Base-by-base conservation (phyloP, 2,797 vertebrate species). In the Hippocampus kuda region DNA sequence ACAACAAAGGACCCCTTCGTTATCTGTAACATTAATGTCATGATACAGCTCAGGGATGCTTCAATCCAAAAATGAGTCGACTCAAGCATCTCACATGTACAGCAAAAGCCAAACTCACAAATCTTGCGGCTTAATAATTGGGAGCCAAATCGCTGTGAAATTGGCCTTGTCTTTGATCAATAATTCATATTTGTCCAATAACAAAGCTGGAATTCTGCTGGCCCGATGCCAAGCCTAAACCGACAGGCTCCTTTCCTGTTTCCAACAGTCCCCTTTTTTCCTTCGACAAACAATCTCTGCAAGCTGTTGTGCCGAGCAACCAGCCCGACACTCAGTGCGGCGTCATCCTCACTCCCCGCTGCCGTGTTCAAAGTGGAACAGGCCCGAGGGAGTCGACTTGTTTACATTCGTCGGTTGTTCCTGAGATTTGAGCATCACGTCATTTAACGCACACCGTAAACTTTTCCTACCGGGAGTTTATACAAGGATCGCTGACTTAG, bases 361-460 rank as follows among this genome's bases (percentile, higher is more conserved):
- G 74, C 76, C 81, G 70, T 77, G 73, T 72, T 67, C 54, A 74
- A 70, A 77, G 68, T 20, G 71, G 60, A 64, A 69, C 56, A 20
- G 64, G 15, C 42, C 42, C 68, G 74, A 65, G 63, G 63, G 63
- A 65, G 63, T 65, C 66, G 63, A 75, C 65, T 71, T 42, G 70
- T 71, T 71, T 73, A 63, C 44, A 69, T 74, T 72, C 42, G 71
- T 77, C 46, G 67, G 51, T 70, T 59, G 46, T 42, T 71, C 65
- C 46, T 53, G 48, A 11, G 27, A 53, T 66, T 34, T n/a, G 26
- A 51, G 27, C 46, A 34, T 34, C 27, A 38, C 65, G 65, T 54
- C 49, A 53, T 54, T n/a, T 34, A 53, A 53, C 16, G 9, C 27
- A n/a, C 48, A 41, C 48, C 53, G 30, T 22, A 34, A 53, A 53